phyloP scores from a whole-genome alignment of 2,888 invertebrate genomes.

The Drosophila koepferae region DNA sequence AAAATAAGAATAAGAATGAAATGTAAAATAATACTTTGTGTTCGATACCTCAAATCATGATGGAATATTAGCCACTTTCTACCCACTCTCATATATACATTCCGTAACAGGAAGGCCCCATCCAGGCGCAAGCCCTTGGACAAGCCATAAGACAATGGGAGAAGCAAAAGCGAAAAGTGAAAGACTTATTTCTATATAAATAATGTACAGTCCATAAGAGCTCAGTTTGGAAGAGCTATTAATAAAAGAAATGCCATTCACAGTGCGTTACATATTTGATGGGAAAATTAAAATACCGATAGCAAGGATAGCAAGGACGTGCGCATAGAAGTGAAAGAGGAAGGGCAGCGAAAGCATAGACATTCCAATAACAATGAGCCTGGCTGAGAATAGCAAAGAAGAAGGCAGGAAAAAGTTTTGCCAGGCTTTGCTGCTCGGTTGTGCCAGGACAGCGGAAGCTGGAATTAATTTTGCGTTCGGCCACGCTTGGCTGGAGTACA shows the following conservation, averaged over 20 bases:
- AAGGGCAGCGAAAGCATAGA: constrained; percentile 33
- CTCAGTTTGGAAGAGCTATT: neutral
- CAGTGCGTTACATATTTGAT: constrained; percentile 10
- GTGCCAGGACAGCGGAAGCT: constrained; percentile 59
- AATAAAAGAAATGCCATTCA: neutral
- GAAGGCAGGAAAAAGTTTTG: constrained; percentile 57
- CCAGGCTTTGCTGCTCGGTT: constrained; percentile 32
- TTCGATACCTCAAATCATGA: neutral
- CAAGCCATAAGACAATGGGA: neutral
- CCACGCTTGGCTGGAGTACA: constrained; percentile 49
- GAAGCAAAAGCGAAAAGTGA: neutral
- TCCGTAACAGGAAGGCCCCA: neutral
- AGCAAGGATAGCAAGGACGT: neutral
- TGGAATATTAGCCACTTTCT: neutral
- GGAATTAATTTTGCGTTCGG: constrained; percentile 76
- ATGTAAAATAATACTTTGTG: neutral
- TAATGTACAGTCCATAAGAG: constrained; percentile 2
- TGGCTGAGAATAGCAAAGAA: constrained; percentile 41
- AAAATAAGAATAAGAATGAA: too few species aligned
- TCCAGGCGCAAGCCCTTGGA: neutral
- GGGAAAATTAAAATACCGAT: neutral
- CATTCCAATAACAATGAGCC: constrained; percentile 71
- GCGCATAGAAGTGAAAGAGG: neutral
- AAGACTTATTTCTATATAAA: constrained; percentile 6
- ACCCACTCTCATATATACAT: neutral